These are phyloP conservation scores for Oenanthe oenanthe DNA, from an alignment of 2,113 vertebrate genomes.

Conservation along the genomic window DNA sequence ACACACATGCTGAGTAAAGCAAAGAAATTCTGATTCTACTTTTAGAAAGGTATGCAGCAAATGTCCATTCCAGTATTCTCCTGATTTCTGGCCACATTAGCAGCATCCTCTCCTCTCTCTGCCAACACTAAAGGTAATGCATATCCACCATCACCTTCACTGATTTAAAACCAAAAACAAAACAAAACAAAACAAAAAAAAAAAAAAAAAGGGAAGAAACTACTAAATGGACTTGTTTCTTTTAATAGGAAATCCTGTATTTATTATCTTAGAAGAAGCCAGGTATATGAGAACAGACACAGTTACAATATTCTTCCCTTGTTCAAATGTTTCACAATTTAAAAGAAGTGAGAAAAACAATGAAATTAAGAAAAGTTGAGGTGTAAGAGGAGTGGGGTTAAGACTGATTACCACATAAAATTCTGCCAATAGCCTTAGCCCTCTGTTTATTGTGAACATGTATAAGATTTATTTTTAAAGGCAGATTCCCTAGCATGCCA, in stretches of 20 bases:
- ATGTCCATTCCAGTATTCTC: not conserved
- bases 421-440: not conserved
- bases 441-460: not conserved
- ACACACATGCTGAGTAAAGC: not conserved
- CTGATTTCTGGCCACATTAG: not conserved
- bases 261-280: not conserved
- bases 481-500: not conserved
- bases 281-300: not conserved
- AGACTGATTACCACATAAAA: not conserved
- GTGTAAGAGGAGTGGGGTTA: not conserved
- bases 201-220: not conserved
- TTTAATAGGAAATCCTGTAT: not conserved
- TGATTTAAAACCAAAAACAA: not conserved
- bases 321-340: not conserved
- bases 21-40: not conserved
- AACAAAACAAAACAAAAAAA: not conserved
- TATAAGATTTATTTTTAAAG: not conserved
- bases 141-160: not conserved
- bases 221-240: not conserved
- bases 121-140: not conserved
- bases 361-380: not conserved
- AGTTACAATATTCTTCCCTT: not conserved
- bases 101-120: not conserved
- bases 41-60: not conserved
- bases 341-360: not conserved